Evolutionary conservation across 2,113 vertebrate genomes (phyloP).

Genomic region (Nymphicus hollandicus): DNA sequence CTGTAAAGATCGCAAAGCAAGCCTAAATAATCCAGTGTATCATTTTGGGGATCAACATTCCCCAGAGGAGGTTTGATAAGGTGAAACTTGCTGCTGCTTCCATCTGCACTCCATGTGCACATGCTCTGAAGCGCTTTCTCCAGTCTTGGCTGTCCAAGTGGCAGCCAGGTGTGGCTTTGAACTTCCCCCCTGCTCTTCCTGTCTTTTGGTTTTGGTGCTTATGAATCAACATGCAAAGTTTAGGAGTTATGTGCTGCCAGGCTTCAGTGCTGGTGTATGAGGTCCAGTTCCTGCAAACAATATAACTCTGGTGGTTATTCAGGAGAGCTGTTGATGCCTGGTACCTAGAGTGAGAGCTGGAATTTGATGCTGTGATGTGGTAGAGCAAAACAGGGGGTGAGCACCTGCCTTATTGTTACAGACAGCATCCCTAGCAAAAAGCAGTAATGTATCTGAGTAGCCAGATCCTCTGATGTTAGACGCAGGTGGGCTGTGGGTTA

Average conservation of each 20-base stretch:
- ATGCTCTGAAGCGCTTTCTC: not conserved
- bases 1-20: not conserved
- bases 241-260: accelerated
- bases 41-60: not conserved
- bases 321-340: not conserved
- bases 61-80: not conserved
- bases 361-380: not conserved
- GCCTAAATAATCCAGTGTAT: not conserved
- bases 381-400: not conserved
- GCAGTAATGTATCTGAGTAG: not conserved
- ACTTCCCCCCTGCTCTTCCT: not conserved
- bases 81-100: not conserved
- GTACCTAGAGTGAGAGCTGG: not conserved
- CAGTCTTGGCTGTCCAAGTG: not conserved
- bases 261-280: not conserved
- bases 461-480: not conserved
- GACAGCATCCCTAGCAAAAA: not conserved
- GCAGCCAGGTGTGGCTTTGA: slow-evolving; percentile 18
- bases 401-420: not conserved
- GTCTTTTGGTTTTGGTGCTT: not conserved
- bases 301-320: not conserved
- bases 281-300: not conserved
- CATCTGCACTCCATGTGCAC: not conserved
- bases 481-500: not conserved
- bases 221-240: not conserved